Conservation (phyloP, 2,113 vertebrate species). For the Trachemys scripta region DNA sequence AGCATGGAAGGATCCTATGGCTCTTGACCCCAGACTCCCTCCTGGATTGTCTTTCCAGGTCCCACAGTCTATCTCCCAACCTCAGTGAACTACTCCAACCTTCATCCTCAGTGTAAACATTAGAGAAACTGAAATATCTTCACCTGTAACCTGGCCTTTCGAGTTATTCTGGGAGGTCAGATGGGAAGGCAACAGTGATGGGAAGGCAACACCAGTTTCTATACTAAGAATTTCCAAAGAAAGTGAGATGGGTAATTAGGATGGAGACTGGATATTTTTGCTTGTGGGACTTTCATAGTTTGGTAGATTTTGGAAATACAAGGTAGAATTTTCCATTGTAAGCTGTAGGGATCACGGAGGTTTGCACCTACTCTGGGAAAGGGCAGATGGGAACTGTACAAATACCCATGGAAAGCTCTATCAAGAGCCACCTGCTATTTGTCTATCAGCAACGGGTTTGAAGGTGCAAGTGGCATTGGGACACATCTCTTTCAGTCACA, state of each 20-base stretch:
- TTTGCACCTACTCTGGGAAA: neutral
- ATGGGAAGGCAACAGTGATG: neutral
- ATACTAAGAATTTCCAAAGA: neutral
- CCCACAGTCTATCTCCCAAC: neutral
- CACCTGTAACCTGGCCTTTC: neutral
- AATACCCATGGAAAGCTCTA: neutral
- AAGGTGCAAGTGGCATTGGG: accelerated
- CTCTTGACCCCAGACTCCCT: too few species aligned
- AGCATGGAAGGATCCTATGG: too few species aligned
- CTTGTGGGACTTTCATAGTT: accelerated
- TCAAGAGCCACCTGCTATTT: neutral
- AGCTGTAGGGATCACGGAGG: neutral
- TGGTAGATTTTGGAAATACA: accelerated
- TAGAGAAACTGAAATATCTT: neutral
- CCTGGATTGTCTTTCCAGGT: too few species aligned
- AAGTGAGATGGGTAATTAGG: neutral
- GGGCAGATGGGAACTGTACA: neutral
- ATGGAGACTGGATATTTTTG: neutral
- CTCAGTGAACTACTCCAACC: neutral
- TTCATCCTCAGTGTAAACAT: neutral
- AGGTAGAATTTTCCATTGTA: neutral
- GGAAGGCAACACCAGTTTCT: neutral
- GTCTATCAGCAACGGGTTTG: neutral
- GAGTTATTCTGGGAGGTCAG: neutral
- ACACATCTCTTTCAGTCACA: neutral